These are phyloP conservation scores for Eufriesea mexicana DNA, from an alignment of 1,140 invertebrate species.

Conservation along the genomic window DNA sequence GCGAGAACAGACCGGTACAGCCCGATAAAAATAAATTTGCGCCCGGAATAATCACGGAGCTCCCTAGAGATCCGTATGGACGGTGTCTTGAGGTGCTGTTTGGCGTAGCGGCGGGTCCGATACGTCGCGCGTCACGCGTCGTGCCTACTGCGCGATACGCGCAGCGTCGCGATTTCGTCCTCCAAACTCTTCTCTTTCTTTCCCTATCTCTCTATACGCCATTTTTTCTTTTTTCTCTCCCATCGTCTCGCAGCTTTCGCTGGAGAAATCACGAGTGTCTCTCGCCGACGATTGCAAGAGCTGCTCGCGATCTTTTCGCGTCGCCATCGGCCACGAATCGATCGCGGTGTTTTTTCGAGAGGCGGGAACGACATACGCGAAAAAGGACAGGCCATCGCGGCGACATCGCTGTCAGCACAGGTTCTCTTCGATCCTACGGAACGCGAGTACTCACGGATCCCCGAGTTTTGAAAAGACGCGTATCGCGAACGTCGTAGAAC, in stretches of 20 bases:
- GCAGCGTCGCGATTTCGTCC: background rate
- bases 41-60: slow-evolving; percentile 70
- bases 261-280: too few relatives aligned
- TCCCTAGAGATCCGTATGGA: slow-evolving; percentile 67
- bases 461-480: slow-evolving; percentile 45
- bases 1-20: slow-evolving; percentile 64
- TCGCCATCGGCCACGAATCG: too few relatives aligned
- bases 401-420: background rate
- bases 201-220: too few relatives aligned
- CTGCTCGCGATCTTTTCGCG: too few relatives aligned
- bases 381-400: too few relatives aligned
- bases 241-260: too few relatives aligned
- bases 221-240: background rate
- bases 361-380: too few relatives aligned
- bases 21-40: slow-evolving; percentile 70
- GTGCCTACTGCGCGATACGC: background rate
- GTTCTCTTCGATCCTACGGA: background rate
- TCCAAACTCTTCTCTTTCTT: too few relatives aligned
- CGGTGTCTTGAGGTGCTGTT: slow-evolving; percentile 60
- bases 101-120: slow-evolving; percentile 15
- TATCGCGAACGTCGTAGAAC: slow-evolving; percentile 16
- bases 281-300: too few relatives aligned
- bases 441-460: background rate
- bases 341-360: background rate
- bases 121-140: background rate